Base-by-base conservation (phyloP, 2,113 vertebrate genomes). In the Pseudorectes ferrugineus region DNA sequence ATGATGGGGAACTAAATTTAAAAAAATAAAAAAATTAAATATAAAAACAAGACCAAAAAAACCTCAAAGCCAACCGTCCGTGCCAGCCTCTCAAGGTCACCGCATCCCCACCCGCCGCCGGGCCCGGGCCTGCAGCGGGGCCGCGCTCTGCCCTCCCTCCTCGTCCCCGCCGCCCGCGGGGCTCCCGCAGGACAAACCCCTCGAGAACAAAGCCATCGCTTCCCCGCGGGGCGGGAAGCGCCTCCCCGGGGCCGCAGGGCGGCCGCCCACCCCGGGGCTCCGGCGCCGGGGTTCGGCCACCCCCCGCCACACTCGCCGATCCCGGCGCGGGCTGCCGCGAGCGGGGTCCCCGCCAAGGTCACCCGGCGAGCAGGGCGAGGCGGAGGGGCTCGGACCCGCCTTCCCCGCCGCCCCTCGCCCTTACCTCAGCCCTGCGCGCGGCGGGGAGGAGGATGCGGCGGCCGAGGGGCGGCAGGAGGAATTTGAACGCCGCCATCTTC, bases 401-500 rank as follows among this genome's bases (percentile, higher is more conserved):
- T 15, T 29, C 18, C 57, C 52, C n/a, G 4, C 20, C 40, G 45
- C 71, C 29, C 12, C 54, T 14, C 51, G 25, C 54, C 59, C 94
- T 97, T 94, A 98, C 98, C 97, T 97, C 75, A 49, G 68, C n/a
- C 51, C 38, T 71, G 18, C 80, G 52, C 9, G n/a, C 18, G 16
- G 85, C 52, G 35, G 89, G 59, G 19, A 85, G 31, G 28, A 85
- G 78, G 85, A 93, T 76, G 78, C 93, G 38, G 79, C 93, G 95
- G 61, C 85, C 12, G 2, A 89, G 59, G 31, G 65, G 23, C 77
- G 17, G 14, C 45, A 55, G 42, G 7, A 97, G 77, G 26, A 95
- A 84, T n/a, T 86, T 91, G 80, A 91, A 70, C 5, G 96, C 97
- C 86, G 97, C 97, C 98, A 98, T 98, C 88, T 97, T 97, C 96